Conservation (phyloP, 2,888 invertebrate genomes). For the Pristionchus entomophagus region DNA sequence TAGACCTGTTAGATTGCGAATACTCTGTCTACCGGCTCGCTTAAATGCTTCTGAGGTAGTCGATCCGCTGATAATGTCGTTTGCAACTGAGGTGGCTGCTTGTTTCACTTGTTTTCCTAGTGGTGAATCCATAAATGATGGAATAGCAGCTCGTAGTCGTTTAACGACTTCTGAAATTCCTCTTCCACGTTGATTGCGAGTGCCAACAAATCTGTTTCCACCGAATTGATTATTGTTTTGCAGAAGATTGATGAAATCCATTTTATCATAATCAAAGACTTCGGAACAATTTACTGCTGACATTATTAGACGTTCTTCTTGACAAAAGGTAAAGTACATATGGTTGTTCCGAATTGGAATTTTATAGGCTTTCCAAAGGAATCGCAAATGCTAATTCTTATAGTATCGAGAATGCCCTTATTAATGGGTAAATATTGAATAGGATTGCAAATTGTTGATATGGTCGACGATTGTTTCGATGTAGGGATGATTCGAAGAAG, state of each 20-base stretch:
- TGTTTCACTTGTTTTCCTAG: neutral
- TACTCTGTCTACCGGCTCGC: neutral
- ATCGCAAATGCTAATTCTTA: neutral
- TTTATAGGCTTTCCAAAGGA: neutral
- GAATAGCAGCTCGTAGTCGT: neutral
- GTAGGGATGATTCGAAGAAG: neutral
- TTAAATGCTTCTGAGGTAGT: neutral
- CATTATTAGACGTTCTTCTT: neutral
- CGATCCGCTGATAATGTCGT: neutral
- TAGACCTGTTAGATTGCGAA: conserved; percentile 14
- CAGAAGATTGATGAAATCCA: neutral
- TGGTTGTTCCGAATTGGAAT: neutral
- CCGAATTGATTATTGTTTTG: neutral
- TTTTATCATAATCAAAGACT: neutral
- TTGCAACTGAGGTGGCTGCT: neutral
- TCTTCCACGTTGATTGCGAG: neutral
- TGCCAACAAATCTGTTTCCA: neutral
- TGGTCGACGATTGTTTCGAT: neutral
- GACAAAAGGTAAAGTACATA: neutral
- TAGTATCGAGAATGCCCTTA: neutral
- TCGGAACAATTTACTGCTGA: neutral
- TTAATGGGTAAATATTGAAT: neutral
- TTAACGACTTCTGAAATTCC: neutral
- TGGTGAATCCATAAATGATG: neutral
- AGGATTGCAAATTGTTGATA: neutral